phyloP scores from a whole-genome alignment of 2,113 vertebrate species.

The Nesogale talazaci region DNA sequence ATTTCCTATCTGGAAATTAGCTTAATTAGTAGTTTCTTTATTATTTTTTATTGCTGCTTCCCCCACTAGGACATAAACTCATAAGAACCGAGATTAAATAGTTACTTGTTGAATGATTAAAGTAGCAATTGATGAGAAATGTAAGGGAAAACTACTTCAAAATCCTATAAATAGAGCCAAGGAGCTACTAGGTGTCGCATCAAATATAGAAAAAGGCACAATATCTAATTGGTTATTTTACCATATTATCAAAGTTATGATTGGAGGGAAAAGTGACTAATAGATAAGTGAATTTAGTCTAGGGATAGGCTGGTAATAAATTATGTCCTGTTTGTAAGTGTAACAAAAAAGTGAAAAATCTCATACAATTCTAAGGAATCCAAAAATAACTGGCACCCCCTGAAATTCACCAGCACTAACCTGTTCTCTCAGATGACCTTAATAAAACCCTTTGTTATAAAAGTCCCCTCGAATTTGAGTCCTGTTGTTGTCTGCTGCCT shows the following conservation, averaged over 20 bases:
- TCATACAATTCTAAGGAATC: neutral
- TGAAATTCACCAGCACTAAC: constrained; percentile 28
- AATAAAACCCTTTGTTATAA: constrained; percentile 8
- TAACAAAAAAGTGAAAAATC: constrained; percentile 13
- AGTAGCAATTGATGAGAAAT: neutral
- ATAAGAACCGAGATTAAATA: neutral
- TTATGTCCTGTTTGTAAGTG: neutral
- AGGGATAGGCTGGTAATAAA: neutral
- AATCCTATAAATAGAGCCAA: neutral
- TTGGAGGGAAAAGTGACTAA: neutral
- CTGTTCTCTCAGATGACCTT: neutral
- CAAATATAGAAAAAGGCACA: constrained; percentile 16
- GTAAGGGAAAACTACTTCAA: constrained; percentile 24
- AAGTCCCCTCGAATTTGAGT: neutral
- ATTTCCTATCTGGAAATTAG: neutral
- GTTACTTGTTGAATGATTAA: constrained; percentile 1
- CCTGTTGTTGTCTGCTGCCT: neutral
- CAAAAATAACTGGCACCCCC: neutral
- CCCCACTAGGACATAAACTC: constrained; percentile 5
- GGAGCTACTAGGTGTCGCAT: neutral
- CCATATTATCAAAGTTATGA: neutral
- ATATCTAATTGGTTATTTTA: constrained; percentile 22
- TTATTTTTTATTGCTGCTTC: constrained; percentile 19
- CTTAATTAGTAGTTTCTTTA: constrained; percentile 27
- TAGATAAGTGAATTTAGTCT: neutral